A percentile compares a stretch with the other conserved stretches of the same genome.
These are phyloP conservation scores for Muscicapa adusta DNA, from an alignment of 2,113 vertebrate genomes.

Conservation along the genomic window DNA sequence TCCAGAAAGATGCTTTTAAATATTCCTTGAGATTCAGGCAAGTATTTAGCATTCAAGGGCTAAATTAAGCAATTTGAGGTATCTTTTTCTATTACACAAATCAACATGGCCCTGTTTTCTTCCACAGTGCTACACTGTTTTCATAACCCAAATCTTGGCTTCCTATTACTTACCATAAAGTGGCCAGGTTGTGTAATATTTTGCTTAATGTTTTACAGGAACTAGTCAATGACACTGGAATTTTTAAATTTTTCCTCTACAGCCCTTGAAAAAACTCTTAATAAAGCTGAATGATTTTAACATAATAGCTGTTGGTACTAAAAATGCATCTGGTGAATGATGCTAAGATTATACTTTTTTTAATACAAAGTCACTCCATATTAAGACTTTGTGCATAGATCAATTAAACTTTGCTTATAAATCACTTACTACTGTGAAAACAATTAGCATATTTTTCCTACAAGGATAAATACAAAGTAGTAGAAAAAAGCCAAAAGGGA, in stretches of 20 bases:
- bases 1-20: background rate
- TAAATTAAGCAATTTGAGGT: background rate
- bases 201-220: slow-evolving; percentile 38
- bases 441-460: background rate
- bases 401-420: slow-evolving; percentile 24
- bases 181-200: background rate
- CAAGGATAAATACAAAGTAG: background rate
- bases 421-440: slow-evolving; percentile 13
- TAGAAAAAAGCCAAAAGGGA: background rate
- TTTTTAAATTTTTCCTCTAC: slow-evolving; percentile 25
- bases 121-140: background rate
- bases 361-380: background rate
- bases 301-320: slow-evolving; percentile 41
- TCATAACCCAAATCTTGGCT: background rate
- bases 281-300: slow-evolving; percentile 44
- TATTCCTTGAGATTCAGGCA: background rate
- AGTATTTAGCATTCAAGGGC: slow-evolving; percentile 1
- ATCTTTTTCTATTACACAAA: background rate
- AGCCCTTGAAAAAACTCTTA: slow-evolving; percentile 15
- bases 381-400: slow-evolving; percentile 7
- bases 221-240: background rate
- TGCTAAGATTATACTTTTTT: slow-evolving; percentile 30
- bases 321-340: slow-evolving; percentile 28
- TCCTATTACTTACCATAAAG: background rate
- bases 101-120: background rate